Base-by-base conservation (phyloP, 1,140 invertebrate genomes). In the Leptinotarsa texana region DNA sequence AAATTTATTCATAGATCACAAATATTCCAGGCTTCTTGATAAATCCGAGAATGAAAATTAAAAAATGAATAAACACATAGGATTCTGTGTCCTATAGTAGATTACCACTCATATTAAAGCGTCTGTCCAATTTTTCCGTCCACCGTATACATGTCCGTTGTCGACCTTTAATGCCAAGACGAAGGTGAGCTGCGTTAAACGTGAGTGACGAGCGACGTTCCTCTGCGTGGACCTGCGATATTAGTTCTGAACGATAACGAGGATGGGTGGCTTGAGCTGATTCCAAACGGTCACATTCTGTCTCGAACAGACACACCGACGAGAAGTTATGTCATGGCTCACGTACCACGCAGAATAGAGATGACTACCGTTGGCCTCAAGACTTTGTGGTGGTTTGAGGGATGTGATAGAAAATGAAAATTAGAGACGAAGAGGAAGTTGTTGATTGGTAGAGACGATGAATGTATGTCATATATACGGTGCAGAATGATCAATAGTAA, bases 211-310 rank as follows among this genome's bases (percentile, higher is more conserved):
- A 77, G 66, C 51, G 63, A 65, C 69, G 49, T 71, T 70, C 72
- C 75, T 48, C 72, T 76, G 75, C 75, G 75, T 76, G 75, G 75
- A 73, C 51, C 51, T 17, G 51, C 75, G 68, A 76, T 76, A 76
- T 76, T 76, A 73, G 75, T 49, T 62, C 75, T 68, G 51, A 73
- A 66, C 48, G 67, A 69, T 77, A 77, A 77, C 68, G 72, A 77
- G 75, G 75, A 77, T 77, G 68, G 72, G 75, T 74, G 75, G 74
- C 75, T 77, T 62, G 72, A 77, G 68, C 62, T 73, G 75, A 77
- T 74, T 77, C 75, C 72, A 74, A 77, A 74, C 75, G 75, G 75
- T 74, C 75, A 77, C 72, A 74, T 74, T 68, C 75, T 73, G 72
- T 69, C 72, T 70, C 49, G 65, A 68, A 77, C 73, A 73, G 75